Evolutionary conservation across 2,113 vertebrate species (phyloP).

Genomic region (Lathamus discolor): DNA sequence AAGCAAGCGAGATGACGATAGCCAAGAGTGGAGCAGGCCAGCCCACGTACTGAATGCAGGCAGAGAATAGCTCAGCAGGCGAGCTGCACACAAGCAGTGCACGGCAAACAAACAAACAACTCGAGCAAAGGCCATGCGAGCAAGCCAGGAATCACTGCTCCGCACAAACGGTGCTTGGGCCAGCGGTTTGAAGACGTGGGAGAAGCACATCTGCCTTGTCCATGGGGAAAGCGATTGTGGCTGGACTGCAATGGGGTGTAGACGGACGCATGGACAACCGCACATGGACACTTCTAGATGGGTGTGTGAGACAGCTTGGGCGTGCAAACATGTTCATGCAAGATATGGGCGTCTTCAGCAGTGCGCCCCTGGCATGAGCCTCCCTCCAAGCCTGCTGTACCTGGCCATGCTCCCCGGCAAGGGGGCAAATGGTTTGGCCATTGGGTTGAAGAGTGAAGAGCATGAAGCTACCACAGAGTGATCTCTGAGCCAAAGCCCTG

Average conservation of each 20-base stretch:
- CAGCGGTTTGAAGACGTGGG: background rate
- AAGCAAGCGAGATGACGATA: background rate
- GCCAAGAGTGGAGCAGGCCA: background rate
- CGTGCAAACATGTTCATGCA: background rate
- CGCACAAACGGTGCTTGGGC: background rate
- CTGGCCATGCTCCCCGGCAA: fast-evolving
- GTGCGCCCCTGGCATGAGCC: fast-evolving
- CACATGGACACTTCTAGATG: background rate
- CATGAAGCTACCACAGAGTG: background rate
- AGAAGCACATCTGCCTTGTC: background rate
- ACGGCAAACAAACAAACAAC: constrained; percentile 47
- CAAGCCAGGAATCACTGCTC: background rate
- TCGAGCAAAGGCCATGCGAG: background rate
- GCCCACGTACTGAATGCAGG: background rate
- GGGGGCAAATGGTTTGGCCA: background rate
- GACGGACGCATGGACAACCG: fast-evolving
- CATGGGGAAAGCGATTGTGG: fast-evolving
- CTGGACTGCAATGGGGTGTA: background rate
- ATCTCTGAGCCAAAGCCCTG: background rate
- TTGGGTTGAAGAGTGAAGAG: background rate
- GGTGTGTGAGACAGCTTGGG: background rate
- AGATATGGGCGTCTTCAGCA: fast-evolving
- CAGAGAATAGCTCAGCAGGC: constrained; percentile 65
- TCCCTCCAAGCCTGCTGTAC: background rate
- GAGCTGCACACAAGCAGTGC: background rate